Evolutionary conservation across 1,140 invertebrate species (phyloP).

Genomic region (Brachionus rotundiformis): DNA sequence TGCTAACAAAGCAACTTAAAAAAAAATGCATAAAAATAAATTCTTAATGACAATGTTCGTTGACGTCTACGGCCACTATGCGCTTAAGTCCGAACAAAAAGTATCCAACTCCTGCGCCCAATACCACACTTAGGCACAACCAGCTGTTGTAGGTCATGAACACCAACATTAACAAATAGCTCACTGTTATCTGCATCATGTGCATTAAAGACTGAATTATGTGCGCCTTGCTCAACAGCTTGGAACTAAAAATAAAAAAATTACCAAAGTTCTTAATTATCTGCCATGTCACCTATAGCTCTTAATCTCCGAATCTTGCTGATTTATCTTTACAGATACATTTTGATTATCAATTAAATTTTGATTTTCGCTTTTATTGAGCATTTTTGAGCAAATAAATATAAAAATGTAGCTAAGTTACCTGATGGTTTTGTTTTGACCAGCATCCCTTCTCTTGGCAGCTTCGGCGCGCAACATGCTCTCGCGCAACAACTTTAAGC

Average conservation of each 20-base stretch:
- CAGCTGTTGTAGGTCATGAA: constrained; percentile 98
- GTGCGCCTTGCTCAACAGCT: constrained; percentile 66
- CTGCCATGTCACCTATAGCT: not conserved
- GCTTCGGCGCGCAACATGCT: not conserved
- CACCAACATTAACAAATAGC: constrained; percentile 91
- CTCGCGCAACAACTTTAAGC: constrained; percentile 54
- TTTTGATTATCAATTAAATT: constrained; percentile 12
- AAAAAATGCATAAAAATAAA: not conserved
- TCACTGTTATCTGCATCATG: constrained; percentile 81
- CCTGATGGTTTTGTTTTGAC: not conserved
- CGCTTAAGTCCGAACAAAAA: constrained; percentile 92
- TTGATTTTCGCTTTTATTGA: constrained; percentile 31
- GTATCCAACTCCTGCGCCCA: constrained; percentile 85
- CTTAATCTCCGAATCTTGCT: not conserved
- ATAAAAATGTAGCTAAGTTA: not conserved
- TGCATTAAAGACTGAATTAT: constrained; percentile 84
- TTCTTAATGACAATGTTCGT: constrained; percentile 86
- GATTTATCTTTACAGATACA: not conserved
- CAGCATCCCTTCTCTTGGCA: not conserved
- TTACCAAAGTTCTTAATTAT: not conserved
- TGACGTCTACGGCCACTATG: constrained; percentile 79
- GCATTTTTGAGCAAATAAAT: not conserved
- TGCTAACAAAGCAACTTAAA: not conserved
- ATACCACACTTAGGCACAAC: constrained; percentile 83
- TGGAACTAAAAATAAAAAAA: constrained; percentile 53